Evolutionary conservation across 2,888 invertebrate species (phyloP).

Genomic region (Volucella bombylans): DNA sequence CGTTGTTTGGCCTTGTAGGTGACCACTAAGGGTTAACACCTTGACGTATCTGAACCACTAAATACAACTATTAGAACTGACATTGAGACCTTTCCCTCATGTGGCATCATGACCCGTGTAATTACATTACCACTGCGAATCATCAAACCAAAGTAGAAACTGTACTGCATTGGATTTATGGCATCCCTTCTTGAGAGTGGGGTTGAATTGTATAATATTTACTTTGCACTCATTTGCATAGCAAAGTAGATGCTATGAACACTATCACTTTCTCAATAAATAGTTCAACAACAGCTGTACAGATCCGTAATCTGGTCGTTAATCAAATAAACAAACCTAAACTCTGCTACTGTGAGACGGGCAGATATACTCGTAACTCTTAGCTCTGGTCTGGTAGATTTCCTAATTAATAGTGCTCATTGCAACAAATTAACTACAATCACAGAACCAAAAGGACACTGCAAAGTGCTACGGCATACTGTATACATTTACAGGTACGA

Average conservation of each 20-base stretch:
- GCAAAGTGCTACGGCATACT: neutral
- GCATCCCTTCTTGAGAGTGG: neutral
- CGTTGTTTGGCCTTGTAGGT: neutral
- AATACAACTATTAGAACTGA: neutral
- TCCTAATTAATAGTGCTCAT: conserved; percentile 37
- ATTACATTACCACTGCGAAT: conserved; percentile 17
- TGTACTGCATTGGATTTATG: conserved; percentile 7
- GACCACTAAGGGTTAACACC: neutral
- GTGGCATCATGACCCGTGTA: conserved; percentile 19
- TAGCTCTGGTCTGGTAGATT: conserved; percentile 11
- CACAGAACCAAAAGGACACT: neutral
- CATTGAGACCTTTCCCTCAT: conserved; percentile 22
- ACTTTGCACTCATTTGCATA: conserved; percentile 51
- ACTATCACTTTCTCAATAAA: conserved; percentile 32
- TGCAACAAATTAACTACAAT: conserved; percentile 29
- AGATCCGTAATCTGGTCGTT: conserved; percentile 32
- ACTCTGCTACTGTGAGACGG: neutral
- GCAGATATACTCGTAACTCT: conserved; percentile 11
- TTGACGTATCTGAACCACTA: neutral
- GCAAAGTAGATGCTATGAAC: conserved; percentile 27
- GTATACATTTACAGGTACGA: no score
- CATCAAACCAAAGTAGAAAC: neutral
- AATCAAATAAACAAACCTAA: conserved; percentile 34
- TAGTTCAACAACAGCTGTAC: conserved; percentile 28
- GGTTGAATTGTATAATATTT: conserved; percentile 30